phyloP scores from a whole-genome alignment of 2,113 vertebrate species.

The Phoxinus phoxinus region DNA sequence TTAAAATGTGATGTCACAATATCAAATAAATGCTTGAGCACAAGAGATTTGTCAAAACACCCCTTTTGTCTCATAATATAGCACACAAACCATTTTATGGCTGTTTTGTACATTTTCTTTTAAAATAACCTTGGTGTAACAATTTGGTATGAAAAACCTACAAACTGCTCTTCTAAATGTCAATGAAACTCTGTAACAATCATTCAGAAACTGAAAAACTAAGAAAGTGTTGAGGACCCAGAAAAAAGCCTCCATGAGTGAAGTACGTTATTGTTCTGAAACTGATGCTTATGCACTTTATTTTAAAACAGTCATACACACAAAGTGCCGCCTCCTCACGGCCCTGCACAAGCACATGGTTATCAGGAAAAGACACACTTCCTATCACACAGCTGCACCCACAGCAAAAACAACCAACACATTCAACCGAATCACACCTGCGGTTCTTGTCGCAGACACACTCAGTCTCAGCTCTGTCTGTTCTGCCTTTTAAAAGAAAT shows the following conservation, averaged over 20 bases:
- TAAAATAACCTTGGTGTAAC: too few relatives aligned
- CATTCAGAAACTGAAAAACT: not conserved
- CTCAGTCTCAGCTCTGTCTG: not conserved
- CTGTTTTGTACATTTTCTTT: too few relatives aligned
- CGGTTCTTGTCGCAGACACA: not conserved
- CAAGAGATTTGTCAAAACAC: too few relatives aligned
- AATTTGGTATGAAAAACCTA: too few relatives aligned
- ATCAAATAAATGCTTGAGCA: too few relatives aligned
- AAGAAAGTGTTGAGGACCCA: not conserved
- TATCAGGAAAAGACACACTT: constrained; percentile 64
- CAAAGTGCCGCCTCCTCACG: constrained; percentile 49
- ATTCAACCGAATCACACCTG: not conserved
- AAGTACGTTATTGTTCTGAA: constrained; percentile 18
- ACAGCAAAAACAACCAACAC: constrained; percentile 36
- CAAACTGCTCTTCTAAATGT: not conserved
- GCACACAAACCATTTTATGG: too few relatives aligned
- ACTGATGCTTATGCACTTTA: constrained; percentile 28
- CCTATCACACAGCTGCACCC: constrained; percentile 57
- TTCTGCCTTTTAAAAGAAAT: not conserved
- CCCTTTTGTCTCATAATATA: too few relatives aligned
- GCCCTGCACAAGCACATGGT: constrained; percentile 42
- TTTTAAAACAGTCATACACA: constrained; percentile 51
- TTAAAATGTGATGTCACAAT: too few relatives aligned
- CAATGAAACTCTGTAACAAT: not conserved
- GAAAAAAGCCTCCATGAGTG: not conserved